phyloP scores from a whole-genome alignment of 2,113 vertebrate species.

The Corythoichthys haematopterus region DNA sequence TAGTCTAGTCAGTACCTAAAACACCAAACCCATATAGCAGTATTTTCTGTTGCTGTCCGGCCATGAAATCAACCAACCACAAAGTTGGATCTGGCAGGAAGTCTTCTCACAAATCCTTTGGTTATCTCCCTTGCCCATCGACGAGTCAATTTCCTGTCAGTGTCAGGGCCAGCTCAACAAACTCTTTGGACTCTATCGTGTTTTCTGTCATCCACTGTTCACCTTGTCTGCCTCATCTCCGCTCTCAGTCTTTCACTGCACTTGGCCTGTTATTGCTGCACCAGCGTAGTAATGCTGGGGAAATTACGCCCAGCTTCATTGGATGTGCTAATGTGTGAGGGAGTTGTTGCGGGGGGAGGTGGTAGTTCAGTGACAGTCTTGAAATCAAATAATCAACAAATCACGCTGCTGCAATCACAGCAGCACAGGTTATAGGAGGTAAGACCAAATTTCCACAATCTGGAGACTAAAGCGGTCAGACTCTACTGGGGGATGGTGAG shows the following conservation, averaged over 20 bases:
- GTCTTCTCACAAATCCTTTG: conserved; percentile 11
- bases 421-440: conserved; percentile 32
- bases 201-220: conserved; percentile 50
- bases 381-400: conserved; percentile 51
- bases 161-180: conserved; percentile 55
- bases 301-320: conserved; percentile 52
- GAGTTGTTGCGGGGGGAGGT: conserved; percentile 33
- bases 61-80: conserved; percentile 2
- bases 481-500: conserved; percentile 3
- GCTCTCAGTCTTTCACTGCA: conserved; percentile 31
- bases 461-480: conserved; percentile 37
- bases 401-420: conserved; percentile 45
- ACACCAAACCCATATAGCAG: neutral
- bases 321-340: conserved; percentile 43
- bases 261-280: conserved; percentile 53
- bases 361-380: conserved; percentile 38
- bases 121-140: conserved; percentile 27
- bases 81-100: conserved; percentile 31
- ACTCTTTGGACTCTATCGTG: conserved; percentile 55
- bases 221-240: conserved; percentile 43
- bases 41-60: neutral
- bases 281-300: conserved; percentile 49
- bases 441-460: conserved; percentile 33
- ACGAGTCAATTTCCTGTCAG: conserved; percentile 30
- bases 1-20: neutral